Conservation (phyloP, 2,113 vertebrate genomes). For the Hylia prasina region DNA sequence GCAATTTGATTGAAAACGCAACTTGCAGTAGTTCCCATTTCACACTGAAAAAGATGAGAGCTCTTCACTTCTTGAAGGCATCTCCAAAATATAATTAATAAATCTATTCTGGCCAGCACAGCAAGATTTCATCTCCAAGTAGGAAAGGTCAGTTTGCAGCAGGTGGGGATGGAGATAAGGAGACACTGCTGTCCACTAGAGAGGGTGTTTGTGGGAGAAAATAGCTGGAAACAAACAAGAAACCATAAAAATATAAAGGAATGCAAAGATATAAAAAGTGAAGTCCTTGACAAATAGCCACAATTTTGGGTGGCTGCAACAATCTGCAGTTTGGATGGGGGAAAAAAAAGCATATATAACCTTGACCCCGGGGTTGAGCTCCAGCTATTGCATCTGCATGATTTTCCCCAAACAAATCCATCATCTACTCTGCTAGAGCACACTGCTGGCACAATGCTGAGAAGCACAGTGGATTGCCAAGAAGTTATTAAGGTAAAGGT, state of each 20-base stretch:
- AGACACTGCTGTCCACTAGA: background rate
- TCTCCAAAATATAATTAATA: slow-evolving; percentile 20
- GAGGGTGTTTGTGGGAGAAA: background rate
- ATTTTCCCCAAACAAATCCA: slow-evolving; percentile 3
- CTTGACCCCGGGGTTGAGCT: background rate
- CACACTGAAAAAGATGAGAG: background rate
- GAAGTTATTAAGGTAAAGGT: background rate
- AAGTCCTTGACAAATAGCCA: background rate
- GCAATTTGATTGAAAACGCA: background rate
- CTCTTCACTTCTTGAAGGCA: background rate
- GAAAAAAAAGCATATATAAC: background rate
- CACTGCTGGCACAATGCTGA: background rate
- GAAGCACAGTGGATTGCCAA: background rate
- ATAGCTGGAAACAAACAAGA: background rate
- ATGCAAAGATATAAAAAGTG: background rate
- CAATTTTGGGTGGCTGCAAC: background rate
- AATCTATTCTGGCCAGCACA: background rate
- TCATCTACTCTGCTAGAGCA: background rate
- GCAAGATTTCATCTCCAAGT: slow-evolving; percentile 26
- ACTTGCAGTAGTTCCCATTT: background rate
- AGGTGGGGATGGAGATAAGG: background rate
- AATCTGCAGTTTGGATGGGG: background rate
- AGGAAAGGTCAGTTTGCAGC: slow-evolving; percentile 17
- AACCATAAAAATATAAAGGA: slow-evolving; percentile 12
- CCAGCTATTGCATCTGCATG: background rate